Conservation (phyloP, 2,888 invertebrate genomes). For the Taenaris catops region DNA sequence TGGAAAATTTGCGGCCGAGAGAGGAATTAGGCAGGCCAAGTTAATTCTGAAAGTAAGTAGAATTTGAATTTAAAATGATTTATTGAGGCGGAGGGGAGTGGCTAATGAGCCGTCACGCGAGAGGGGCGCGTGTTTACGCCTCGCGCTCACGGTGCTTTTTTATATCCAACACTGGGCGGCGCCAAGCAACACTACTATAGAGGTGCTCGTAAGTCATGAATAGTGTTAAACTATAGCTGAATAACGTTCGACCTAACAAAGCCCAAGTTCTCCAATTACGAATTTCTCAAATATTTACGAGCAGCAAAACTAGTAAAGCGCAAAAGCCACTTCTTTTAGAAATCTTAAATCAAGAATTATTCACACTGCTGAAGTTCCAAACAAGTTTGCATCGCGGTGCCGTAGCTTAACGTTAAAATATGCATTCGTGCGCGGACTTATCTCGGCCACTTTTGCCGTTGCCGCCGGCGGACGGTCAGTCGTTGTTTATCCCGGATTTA, state of each 20-base stretch:
- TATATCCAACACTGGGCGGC: conserved; percentile 55
- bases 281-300: conserved; percentile 12
- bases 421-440: conserved; percentile 66
- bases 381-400: conserved; percentile 60
- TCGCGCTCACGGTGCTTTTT: conserved; percentile 49
- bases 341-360: conserved; percentile 62
- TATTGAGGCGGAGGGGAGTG: conserved; percentile 73
- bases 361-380: conserved; percentile 56
- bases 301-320: conserved; percentile 17
- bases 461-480: conserved; percentile 51
- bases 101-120: conserved; percentile 77
- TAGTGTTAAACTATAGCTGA: not conserved
- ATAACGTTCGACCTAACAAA: conserved; percentile 3
- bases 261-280: conserved; percentile 7
- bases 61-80: conserved; percentile 80
- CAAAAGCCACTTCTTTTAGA: conserved; percentile 31
- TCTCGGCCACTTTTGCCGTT: conserved; percentile 60
- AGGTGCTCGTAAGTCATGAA: conserved; percentile 22
- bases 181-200: conserved; percentile 33
- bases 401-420: conserved; percentile 69
- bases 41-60: conserved; percentile 75
- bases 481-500: conserved; percentile 56
- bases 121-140: conserved; percentile 73
- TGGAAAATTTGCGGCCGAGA: conserved; percentile 65
- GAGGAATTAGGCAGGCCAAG: conserved; percentile 73